These are phyloP conservation scores for Eretmochelys imbricata DNA, from an alignment of 2,113 vertebrate species.

Conservation along the genomic window DNA sequence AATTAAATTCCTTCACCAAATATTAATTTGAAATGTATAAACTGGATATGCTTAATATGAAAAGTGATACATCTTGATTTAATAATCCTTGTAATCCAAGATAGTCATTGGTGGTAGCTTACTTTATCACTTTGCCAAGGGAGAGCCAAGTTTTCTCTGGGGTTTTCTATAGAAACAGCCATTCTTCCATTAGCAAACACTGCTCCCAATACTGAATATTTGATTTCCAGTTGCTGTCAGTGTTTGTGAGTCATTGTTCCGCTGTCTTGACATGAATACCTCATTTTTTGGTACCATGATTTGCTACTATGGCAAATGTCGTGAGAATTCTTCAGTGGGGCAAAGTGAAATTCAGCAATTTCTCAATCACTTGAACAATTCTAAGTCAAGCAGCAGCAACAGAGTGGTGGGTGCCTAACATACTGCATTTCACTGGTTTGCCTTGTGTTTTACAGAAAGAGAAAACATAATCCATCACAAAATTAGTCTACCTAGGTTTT, in stretches of 20 bases:
- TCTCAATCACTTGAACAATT: not conserved
- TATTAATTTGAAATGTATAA: not conserved
- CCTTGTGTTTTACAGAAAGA: slow-evolving; percentile 39
- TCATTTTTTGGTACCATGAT: slow-evolving; percentile 50
- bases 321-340: slow-evolving; percentile 22
- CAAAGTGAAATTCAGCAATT: slow-evolving; percentile 43
- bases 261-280: slow-evolving; percentile 17
- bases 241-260: slow-evolving; percentile 33
- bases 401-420: slow-evolving; percentile 50
- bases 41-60: not conserved
- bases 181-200: not conserved
- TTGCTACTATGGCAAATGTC: slow-evolving; percentile 45
- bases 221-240: not conserved
- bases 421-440: slow-evolving; percentile 50
- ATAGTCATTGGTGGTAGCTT: not conserved
- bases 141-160: not conserved
- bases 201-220: slow-evolving; percentile 4
- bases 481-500: not conserved
- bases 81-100: not conserved
- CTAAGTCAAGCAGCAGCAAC: slow-evolving; percentile 41
- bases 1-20: not conserved
- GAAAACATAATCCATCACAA: not conserved
- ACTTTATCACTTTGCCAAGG: not conserved
- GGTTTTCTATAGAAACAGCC: not conserved
- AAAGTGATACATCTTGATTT: not conserved